These are phyloP conservation scores for Chouioia cunea DNA, from an alignment of 2,888 invertebrate species.

Conservation along the genomic window DNA sequence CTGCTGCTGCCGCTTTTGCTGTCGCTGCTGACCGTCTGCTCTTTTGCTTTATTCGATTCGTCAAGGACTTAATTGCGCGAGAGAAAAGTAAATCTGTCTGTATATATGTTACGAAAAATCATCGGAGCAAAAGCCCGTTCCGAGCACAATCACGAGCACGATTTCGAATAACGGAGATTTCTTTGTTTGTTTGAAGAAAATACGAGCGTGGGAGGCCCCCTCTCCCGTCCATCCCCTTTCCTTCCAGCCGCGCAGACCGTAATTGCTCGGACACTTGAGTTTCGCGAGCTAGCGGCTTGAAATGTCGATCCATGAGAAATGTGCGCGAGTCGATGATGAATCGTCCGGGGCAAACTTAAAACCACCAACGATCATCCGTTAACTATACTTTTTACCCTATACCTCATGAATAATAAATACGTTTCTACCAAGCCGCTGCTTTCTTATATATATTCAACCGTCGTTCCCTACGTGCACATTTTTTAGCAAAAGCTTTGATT, in stretches of 20 bases:
- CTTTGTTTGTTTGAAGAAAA: constrained; percentile 46
- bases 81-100: constrained; percentile 2
- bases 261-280: constrained; percentile 41
- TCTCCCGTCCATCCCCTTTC: background rate
- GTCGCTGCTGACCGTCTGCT: too few relatives aligned
- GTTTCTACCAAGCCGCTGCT: constrained; percentile 3
- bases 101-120: constrained; percentile 3
- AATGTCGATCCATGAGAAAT: constrained; percentile 44
- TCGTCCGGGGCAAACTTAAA: constrained; percentile 5
- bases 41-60: background rate
- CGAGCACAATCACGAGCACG: constrained; percentile 33
- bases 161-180: constrained; percentile 42
- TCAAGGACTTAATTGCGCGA: constrained; percentile 17
- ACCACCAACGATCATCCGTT: constrained; percentile 21
- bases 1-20: too few relatives aligned
- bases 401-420: constrained; percentile 44
- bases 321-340: constrained; percentile 35
- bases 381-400: constrained; percentile 25
- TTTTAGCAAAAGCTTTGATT: constrained; percentile 31
- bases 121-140: too few relatives aligned
- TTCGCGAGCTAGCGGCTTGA: constrained; percentile 11
- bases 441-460: background rate
- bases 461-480: background rate
- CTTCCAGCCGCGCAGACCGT: constrained; percentile 14
- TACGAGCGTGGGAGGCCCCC: constrained; percentile 43